Conservation (phyloP, 2,797 vertebrate species). For the Petrocephalus schoutedeni region DNA sequence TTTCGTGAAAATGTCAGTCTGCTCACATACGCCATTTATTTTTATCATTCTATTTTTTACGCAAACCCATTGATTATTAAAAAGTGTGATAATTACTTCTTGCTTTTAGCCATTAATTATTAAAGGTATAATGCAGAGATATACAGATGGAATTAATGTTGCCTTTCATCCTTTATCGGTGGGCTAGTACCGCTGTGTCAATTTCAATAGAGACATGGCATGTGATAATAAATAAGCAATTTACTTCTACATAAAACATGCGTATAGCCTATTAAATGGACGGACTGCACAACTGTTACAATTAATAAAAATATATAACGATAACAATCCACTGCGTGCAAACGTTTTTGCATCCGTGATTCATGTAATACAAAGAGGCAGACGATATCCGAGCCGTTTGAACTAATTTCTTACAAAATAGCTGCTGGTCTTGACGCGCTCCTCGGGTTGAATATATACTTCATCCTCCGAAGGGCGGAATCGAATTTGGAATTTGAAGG, state of each 20-base stretch:
- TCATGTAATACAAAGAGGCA: not conserved
- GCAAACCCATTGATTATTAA: not conserved
- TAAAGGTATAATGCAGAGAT: not conserved
- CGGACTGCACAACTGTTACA: not conserved
- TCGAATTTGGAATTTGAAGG: not conserved
- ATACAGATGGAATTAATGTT: not conserved
- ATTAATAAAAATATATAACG: not conserved
- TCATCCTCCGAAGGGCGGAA: not conserved
- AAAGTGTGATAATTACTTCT: not conserved
- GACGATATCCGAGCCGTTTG: not conserved
- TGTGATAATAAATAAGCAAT: not conserved
- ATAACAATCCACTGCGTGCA: not conserved
- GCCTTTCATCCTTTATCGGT: not conserved
- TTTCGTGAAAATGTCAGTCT: not conserved
- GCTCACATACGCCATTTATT: not conserved
- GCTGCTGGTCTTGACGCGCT: not conserved
- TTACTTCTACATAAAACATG: not conserved
- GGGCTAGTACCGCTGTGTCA: not conserved
- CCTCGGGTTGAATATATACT: not conserved
- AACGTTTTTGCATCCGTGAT: not conserved
- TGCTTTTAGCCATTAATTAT: not conserved
- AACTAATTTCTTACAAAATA: constrained; percentile 7
- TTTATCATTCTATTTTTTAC: not conserved
- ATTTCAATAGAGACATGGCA: not conserved
- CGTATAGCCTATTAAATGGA: not conserved